Evolutionary conservation across 2,113 vertebrate genomes (phyloP), one percentile per base, ranked within the genome.

Genomic region (Phyllostomus hastatus): DNA sequence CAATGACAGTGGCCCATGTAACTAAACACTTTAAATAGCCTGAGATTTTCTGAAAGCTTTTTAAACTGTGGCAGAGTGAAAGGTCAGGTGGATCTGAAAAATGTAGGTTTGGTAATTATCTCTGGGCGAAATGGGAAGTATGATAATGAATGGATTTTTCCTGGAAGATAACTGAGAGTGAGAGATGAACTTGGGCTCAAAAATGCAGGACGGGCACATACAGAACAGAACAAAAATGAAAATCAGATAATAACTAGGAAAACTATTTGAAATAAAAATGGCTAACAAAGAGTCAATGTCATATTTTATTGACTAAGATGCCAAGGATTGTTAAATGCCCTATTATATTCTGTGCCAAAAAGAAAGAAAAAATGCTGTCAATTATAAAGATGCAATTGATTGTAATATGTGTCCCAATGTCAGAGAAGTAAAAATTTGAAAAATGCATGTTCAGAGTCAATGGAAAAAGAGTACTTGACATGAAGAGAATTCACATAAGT

Each of bases 381-480:
- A 70, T 82, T 80, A 84, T 43, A 76, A 92, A 91, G 67, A 54
- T 91, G 33, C 24, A 41, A 79, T 33, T 96, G 41, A 85, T 28
- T 75, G 12, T 38, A 91, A 76, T n/a, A 90, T 46, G 12, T 41
- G 57, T 59, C 16, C n/a, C 33, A 87, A 10, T 70, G 52, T 48
- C n/a, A 95, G 75, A 86, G 61, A 91, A 95, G 28, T 41, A 89
- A 95, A 96, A 83, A 88, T 57, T 8, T 79, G 12, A 46, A 92
- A 96, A 76, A 76, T 57, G 46, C 7, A 10, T 78, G 10, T 82
- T 2, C 61, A 83, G 41, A 43, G 38, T 78, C 22, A 43, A 33
- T 64, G 38, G 73, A 93, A 82, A 26, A 78, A 50, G 5, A 33
- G 1, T 43, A 12, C 10, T 85, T 93, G 67, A 81, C 12, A 59